Percentiles rank a stretch among this genome's conserved stretches.
Conservation (phyloP, 1,140 invertebrate species). For the Philaenus spumarius region DNA sequence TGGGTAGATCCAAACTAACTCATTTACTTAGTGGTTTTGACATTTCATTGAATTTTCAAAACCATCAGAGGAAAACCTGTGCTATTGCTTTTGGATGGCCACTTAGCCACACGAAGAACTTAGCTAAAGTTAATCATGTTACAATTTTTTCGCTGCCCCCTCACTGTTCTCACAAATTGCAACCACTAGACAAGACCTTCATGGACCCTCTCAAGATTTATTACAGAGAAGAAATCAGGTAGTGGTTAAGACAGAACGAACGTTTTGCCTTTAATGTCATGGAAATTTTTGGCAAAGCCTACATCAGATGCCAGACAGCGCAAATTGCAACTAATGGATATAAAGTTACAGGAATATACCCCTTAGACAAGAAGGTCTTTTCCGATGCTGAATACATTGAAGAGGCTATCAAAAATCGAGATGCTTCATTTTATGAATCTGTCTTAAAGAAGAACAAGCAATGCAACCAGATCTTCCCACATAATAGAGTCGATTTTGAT, state of each 20-base stretch:
- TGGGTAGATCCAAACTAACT: slow-evolving; percentile 36
- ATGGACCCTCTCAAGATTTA: no score
- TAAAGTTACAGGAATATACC: slow-evolving; percentile 29
- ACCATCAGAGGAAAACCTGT: slow-evolving; percentile 32
- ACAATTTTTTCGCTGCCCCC: slow-evolving; percentile 33
- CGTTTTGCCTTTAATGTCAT: slow-evolving; percentile 30
- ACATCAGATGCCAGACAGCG: slow-evolving; percentile 31
- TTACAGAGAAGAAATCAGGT: slow-evolving; percentile 32
- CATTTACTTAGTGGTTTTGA: slow-evolving; percentile 22
- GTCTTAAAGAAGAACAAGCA: no score
- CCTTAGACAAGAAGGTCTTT: slow-evolving; percentile 32
- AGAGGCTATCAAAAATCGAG: slow-evolving; percentile 14
- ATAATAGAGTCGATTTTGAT: no score
- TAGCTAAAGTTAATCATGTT: slow-evolving; percentile 28
- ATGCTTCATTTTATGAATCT: no score
- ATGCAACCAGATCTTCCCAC: no score
- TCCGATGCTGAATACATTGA: slow-evolving; percentile 28
- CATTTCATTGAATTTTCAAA: slow-evolving; percentile 28
- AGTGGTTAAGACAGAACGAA: slow-evolving; percentile 38
- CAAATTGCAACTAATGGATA: slow-evolving; percentile 34
- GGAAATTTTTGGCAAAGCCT: slow-evolving; percentile 31
- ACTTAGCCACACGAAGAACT: slow-evolving; percentile 30
- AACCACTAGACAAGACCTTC: no score
- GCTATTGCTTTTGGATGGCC: slow-evolving; percentile 38
- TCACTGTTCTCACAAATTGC: slow-evolving; percentile 31